These are phyloP conservation scores for Junonia oenone DNA, from an alignment of 2,888 invertebrate species.

Conservation along the genomic window DNA sequence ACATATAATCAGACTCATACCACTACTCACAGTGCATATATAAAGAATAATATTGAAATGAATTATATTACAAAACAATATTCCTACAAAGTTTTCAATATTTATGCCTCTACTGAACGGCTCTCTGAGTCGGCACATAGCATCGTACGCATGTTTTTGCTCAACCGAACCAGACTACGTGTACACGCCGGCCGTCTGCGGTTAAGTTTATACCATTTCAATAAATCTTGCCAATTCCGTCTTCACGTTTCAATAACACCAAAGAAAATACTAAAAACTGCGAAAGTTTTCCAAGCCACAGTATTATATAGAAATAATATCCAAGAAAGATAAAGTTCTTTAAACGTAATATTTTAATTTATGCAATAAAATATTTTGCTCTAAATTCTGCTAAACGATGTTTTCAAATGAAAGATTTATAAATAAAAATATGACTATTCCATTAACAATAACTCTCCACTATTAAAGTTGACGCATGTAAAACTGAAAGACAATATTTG, in stretches of 20 bases:
- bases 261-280: conserved; percentile 2
- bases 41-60: not conserved
- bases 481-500: not conserved
- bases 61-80: not conserved
- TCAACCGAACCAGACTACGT: conserved; percentile 25
- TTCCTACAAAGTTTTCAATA: not conserved
- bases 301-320: not conserved
- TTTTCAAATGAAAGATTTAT: too few relatives aligned
- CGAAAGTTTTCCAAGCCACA: not conserved
- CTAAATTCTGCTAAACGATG: too few relatives aligned
- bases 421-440: too few relatives aligned
- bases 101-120: not conserved
- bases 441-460: too few relatives aligned
- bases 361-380: too few relatives aligned
- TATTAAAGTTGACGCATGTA: not conserved
- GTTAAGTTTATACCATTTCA: conserved; percentile 25
- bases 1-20: too few relatives aligned
- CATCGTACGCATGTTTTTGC: conserved; percentile 10
- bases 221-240: conserved; percentile 37
- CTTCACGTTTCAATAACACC: conserved; percentile 5
- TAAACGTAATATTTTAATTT: not conserved
- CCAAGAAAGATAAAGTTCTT: not conserved
- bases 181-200: conserved; percentile 31
- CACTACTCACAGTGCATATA: too few relatives aligned
- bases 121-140: conserved; percentile 6